Evolutionary conservation across 2,888 invertebrate genomes (phyloP).

Genomic region (Scaptomyza tumidula): DNA sequence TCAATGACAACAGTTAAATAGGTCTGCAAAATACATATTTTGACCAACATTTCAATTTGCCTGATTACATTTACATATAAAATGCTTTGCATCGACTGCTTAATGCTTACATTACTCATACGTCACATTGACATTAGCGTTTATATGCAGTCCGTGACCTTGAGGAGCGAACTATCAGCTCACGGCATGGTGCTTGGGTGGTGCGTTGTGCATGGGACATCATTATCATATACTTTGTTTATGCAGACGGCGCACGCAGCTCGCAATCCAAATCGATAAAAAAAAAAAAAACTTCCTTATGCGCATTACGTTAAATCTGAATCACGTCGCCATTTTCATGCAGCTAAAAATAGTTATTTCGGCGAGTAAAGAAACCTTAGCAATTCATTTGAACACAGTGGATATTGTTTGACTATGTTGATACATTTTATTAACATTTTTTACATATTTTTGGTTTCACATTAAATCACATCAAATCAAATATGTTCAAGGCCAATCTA

Average conservation of each 20-base stretch:
- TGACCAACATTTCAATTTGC: conserved; percentile 50
- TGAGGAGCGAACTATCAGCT: conserved; percentile 24
- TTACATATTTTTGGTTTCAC: conserved; percentile 5
- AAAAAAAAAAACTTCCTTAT: conserved; percentile 38
- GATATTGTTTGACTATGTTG: not conserved
- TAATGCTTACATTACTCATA: conserved; percentile 55
- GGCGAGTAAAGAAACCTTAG: conserved; percentile 40
- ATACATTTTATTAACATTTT: conserved; percentile 5
- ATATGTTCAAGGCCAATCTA: not conserved
- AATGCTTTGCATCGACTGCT: conserved; percentile 35
- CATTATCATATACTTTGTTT: conserved; percentile 43
- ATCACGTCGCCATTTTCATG: not conserved
- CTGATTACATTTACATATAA: conserved; percentile 73
- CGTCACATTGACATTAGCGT: conserved; percentile 38
- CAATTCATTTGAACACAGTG: conserved; percentile 8
- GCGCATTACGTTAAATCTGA: conserved; percentile 34
- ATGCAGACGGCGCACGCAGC: conserved; percentile 30
- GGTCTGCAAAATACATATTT: conserved; percentile 4
- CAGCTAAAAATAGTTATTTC: conserved; percentile 18
- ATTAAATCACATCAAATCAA: not conserved
- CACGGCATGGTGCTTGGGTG: not conserved
- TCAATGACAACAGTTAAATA: not conserved
- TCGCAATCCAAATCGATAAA: conserved; percentile 39
- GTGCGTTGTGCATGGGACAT: conserved; percentile 11
- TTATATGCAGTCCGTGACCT: conserved; percentile 26